Conservation (phyloP, 2,888 invertebrate species). For the Mechanitis mazaeus region DNA sequence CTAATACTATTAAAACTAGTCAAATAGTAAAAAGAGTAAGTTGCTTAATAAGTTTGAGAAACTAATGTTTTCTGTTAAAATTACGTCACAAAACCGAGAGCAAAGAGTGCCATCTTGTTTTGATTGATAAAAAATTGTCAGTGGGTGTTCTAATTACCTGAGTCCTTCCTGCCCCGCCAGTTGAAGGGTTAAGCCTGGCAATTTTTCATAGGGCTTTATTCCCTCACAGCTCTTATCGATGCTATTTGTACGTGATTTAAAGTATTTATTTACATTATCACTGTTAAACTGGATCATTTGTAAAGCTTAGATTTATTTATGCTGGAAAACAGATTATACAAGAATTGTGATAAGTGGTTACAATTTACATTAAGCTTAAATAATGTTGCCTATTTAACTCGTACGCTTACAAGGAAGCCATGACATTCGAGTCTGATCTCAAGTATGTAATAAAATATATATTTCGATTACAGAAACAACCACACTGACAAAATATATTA, state of each 20-base stretch:
- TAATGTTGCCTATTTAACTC: not conserved
- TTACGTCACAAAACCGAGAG: not conserved
- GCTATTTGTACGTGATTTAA: conserved; percentile 44
- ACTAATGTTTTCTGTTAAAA: not conserved
- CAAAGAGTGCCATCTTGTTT: conserved; percentile 26
- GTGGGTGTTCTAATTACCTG: conserved; percentile 42
- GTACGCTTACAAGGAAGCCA: no score
- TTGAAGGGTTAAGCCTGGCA: conserved; percentile 52
- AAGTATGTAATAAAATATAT: no score
- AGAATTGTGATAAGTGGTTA: conserved; percentile 7
- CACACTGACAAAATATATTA: no score
- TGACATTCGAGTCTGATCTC: not conserved
- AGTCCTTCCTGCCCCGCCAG: conserved; percentile 28
- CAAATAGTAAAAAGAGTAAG: no score
- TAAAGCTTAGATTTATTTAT: conserved; percentile 23
- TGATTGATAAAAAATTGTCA: conserved; percentile 38
- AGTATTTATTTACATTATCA: conserved; percentile 37
- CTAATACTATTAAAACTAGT: no score
- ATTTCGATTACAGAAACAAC: no score
- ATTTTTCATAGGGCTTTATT: conserved; percentile 40
- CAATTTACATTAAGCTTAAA: conserved; percentile 3
- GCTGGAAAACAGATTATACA: not conserved
- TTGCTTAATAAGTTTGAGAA: no score
- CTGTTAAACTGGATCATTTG: conserved; percentile 27
- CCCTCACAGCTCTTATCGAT: conserved; percentile 37